phyloP scores from a whole-genome alignment of 2,888 invertebrate species.

The Tenthredo notha region DNA sequence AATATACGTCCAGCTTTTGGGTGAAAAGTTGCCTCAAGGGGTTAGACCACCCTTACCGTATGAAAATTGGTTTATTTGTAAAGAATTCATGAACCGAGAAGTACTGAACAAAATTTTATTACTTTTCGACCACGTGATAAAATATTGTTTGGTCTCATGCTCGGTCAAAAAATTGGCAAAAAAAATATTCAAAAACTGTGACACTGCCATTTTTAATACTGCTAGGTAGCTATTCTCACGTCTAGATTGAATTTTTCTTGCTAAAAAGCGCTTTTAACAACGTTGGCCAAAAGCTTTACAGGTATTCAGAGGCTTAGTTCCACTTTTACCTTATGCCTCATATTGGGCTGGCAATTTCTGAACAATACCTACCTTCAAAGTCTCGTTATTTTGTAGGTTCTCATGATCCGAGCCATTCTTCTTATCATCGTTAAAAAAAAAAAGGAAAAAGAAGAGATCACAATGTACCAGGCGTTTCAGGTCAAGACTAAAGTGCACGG shows the following conservation, averaged over 20 bases:
- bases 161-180: too few species aligned
- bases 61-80: background rate
- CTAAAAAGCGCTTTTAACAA: background rate
- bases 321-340: background rate
- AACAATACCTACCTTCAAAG: slow-evolving; percentile 19
- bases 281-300: background rate
- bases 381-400: background rate
- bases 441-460: background rate
- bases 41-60: too few species aligned
- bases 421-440: background rate
- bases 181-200: too few species aligned
- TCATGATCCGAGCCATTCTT: slow-evolving; percentile 1
- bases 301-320: background rate
- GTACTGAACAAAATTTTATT: background rate
- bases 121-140: background rate
- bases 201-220: background rate
- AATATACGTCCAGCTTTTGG: background rate
- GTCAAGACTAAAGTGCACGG: slow-evolving; percentile 32
- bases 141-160: background rate
- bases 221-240: background rate
- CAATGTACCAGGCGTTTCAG: background rate
- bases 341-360: background rate
- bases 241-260: background rate
- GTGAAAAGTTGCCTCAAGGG: background rate
- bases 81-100: background rate